These are phyloP conservation scores for Apodemia duryi DNA, from an alignment of 2,888 invertebrate genomes.

Conservation along the genomic window DNA sequence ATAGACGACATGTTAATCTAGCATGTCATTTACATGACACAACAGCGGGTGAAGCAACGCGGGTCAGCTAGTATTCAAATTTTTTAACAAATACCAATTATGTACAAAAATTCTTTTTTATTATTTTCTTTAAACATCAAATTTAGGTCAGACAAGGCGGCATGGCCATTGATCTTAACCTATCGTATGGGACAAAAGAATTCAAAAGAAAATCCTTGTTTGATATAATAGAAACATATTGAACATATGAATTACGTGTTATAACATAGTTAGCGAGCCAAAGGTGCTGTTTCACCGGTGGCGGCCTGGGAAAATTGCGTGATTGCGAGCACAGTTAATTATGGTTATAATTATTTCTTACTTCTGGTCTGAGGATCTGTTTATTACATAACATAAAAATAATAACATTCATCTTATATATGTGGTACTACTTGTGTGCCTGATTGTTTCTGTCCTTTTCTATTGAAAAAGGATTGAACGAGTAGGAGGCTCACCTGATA, in stretches of 20 bases:
- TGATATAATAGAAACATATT: not conserved
- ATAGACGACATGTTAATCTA: no score
- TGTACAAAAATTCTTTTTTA: no score
- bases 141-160: no score
- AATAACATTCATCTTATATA: not conserved
- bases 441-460: no score
- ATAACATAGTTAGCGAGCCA: slow-evolving; percentile 23
- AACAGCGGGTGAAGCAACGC: no score
- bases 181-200: not conserved
- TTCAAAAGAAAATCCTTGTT: not conserved
- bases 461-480: no score
- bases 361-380: slow-evolving; percentile 3
- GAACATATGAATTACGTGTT: slow-evolving; percentile 6
- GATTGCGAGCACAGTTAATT: slow-evolving; percentile 24
- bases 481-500: no score
- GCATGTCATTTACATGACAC: no score
- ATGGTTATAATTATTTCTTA: slow-evolving; percentile 17
- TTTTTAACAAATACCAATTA: no score
- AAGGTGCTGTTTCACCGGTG: slow-evolving; percentile 30
- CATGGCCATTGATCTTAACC: no score
- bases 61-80: no score
- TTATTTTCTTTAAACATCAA: no score
- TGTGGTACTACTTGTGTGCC: not conserved
- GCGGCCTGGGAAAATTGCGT: slow-evolving; percentile 36
- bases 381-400: not conserved